Evolutionary conservation across 2,888 invertebrate species (phyloP).

Genomic region (Morinoia aosen): DNA sequence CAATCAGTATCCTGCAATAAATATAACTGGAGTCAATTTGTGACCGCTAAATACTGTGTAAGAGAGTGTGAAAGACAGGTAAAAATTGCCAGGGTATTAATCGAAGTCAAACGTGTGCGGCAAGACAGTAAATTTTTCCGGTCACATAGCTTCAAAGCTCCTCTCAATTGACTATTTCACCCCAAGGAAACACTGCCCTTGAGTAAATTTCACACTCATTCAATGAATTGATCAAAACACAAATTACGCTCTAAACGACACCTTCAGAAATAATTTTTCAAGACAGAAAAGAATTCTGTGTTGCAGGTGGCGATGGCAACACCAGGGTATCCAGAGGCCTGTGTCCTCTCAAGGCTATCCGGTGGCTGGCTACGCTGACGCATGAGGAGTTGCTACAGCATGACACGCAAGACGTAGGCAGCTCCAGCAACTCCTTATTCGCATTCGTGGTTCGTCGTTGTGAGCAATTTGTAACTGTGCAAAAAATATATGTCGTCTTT

Average conservation of each 20-base stretch:
- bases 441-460: background rate
- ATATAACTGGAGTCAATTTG: too few species aligned
- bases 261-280: background rate
- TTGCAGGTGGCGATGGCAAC: background rate
- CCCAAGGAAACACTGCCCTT: too few species aligned
- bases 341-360: slow-evolving; percentile 6
- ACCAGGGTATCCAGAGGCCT: background rate
- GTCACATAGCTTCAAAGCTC: too few species aligned
- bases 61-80: too few species aligned
- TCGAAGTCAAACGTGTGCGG: too few species aligned
- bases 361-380: slow-evolving; percentile 3
- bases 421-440: background rate
- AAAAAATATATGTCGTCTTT: background rate
- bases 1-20: too few species aligned
- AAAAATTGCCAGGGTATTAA: too few species aligned
- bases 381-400: background rate
- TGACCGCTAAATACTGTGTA: too few species aligned
- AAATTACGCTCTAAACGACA: background rate
- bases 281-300: background rate
- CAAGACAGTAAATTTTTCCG: too few species aligned
- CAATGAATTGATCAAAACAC: too few species aligned
- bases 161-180: too few species aligned
- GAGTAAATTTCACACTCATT: too few species aligned
- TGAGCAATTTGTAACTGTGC: background rate
- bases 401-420: background rate